Base-by-base conservation (phyloP, 2,113 vertebrate genomes). In the Lutjanus erythropterus region DNA sequence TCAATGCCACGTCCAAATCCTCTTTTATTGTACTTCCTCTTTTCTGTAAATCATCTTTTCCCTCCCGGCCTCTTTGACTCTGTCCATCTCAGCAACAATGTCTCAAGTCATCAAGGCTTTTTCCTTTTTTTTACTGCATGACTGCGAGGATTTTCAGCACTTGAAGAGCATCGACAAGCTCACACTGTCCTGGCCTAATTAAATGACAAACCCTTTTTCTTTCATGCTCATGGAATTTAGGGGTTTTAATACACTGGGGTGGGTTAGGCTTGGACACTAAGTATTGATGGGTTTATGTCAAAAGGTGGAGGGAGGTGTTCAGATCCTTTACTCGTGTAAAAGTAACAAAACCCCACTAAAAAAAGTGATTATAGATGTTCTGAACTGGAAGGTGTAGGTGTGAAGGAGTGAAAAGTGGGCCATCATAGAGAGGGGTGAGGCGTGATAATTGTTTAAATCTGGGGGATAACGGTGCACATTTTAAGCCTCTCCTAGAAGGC, bases 1-100 rank as follows among this genome's bases (percentile, higher is more conserved):
- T 78, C 31, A 78, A 80, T 52, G 42, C 75, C 47, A 37, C 15
- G 9, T 83, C 23, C 23, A 75, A 71, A 75, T 64, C 75, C 25
- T 58, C 9, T n/a, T 52, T 58, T 33, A 37, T 27, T 78, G 23
- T 9, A 8, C 39, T 25, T 71, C 39, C 53, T 60, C 16, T 46
- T 68, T 56, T 66, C 65, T 58, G 11, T 71, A 33, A 74, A 49
- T 72, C 39, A 37, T 58, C 4, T 60, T 59, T 68, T 29, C 31
- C 29, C 31, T 53, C 16, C 3, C 33, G 27, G 18, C 41, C 44
- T 64, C 41, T 77, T 66, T 56, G 23, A 49, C 23, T 69, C 8
- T 4, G 46, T 59, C 64, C 15, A 12, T 56, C 37, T 69, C 23
- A 19, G 33, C 56, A 73, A 25, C 47, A 61, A 61, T 70, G 39